phyloP scores from a whole-genome alignment of 2,888 invertebrate genomes.

The Anorthoa munda region DNA sequence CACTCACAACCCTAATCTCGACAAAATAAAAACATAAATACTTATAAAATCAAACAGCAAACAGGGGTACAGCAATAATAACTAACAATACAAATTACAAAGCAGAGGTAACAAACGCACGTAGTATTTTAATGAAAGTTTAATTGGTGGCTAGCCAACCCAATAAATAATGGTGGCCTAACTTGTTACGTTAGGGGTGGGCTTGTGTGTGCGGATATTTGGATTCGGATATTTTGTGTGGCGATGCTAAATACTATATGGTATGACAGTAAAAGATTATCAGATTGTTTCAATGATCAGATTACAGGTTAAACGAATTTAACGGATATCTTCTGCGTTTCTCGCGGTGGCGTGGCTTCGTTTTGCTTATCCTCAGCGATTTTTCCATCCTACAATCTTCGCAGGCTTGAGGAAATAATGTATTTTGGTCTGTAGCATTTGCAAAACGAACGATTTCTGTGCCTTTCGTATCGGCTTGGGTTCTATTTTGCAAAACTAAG shows the following conservation, averaged over 20 bases:
- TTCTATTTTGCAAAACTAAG: neutral
- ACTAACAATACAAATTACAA: constrained; percentile 58
- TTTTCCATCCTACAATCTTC: too few relatives aligned
- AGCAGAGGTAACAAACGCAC: constrained; percentile 55
- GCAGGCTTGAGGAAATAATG: too few relatives aligned
- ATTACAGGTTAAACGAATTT: too few relatives aligned
- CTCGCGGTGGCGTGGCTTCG: too few relatives aligned
- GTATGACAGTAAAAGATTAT: too few relatives aligned
- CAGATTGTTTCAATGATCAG: too few relatives aligned
- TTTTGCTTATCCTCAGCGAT: too few relatives aligned
- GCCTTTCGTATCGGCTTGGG: neutral
- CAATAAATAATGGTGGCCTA: constrained; percentile 68
- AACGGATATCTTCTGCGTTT: too few relatives aligned
- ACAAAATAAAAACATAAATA: constrained; percentile 1
- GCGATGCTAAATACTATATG: too few relatives aligned
- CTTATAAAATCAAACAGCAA: constrained; percentile 33
- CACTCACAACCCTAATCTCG: constrained; percentile 18
- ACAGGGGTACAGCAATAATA: constrained; percentile 33
- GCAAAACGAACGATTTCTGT: neutral
- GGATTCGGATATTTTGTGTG: constrained; percentile 24
- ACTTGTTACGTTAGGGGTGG: constrained; percentile 57
- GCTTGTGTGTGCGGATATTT: constrained; percentile 39
- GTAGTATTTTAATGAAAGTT: constrained; percentile 72
- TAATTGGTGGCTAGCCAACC: constrained; percentile 67
- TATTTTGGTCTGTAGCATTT: neutral